These are phyloP conservation scores for Willowsia nigromaculata DNA, from an alignment of 2,888 invertebrate species.

Conservation along the genomic window DNA sequence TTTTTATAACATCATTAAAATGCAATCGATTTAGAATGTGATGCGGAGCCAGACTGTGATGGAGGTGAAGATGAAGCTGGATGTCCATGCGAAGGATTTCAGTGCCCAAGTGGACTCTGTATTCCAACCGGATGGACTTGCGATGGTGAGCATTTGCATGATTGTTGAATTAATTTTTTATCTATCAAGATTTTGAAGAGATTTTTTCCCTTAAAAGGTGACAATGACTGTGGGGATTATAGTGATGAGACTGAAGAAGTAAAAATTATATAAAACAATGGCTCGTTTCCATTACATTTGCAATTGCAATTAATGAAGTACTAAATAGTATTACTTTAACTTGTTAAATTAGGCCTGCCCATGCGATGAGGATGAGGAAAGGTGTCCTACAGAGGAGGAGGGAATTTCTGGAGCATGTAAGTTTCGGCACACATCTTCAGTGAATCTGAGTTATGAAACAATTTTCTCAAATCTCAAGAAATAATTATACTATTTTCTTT, in stretches of 20 bases:
- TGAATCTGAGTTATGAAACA: too few relatives aligned
- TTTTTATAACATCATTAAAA: too few relatives aligned
- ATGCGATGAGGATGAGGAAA: conserved; percentile 1
- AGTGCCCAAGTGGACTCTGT: background rate
- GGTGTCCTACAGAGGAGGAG: background rate
- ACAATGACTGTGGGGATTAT: conserved; percentile 42
- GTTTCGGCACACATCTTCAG: background rate
- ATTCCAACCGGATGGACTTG: background rate
- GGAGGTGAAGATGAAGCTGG: conserved; percentile 36
- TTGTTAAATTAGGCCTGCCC: conserved; percentile 36
- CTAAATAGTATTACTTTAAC: background rate
- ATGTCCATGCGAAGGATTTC: conserved; percentile 15
- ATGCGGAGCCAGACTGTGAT: background rate
- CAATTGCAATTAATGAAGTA: background rate
- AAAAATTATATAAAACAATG: background rate
- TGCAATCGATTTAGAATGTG: conserved; percentile 38
- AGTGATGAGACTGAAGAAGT: conserved; percentile 54
- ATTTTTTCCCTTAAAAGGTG: background rate
- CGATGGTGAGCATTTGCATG: background rate
- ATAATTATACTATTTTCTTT: background rate
- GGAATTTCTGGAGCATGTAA: conserved; percentile 16
- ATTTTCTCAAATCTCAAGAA: background rate
- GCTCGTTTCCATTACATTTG: background rate
- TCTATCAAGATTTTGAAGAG: background rate
- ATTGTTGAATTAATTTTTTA: background rate